Evolutionary conservation across 2,113 vertebrate species (phyloP).

Genomic region (Brachypteracias leptosomus): DNA sequence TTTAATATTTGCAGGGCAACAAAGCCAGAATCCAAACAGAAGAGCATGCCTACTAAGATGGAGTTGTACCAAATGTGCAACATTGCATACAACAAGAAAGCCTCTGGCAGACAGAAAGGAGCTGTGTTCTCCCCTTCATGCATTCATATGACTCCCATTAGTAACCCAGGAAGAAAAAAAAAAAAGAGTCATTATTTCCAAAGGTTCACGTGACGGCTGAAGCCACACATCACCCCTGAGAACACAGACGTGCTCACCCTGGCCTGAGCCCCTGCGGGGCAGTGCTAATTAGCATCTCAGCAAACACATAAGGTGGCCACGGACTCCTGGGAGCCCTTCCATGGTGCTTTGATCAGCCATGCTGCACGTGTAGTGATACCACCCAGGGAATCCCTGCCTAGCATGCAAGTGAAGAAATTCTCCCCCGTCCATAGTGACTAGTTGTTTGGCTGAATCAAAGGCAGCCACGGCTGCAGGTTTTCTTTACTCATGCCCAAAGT

Average conservation of each 20-base stretch:
- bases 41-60: not conserved
- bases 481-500: not conserved
- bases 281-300: not conserved
- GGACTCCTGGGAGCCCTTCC: not conserved
- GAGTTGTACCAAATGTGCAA: not conserved
- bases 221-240: conserved; percentile 14
- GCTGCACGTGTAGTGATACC: not conserved
- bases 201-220: not conserved
- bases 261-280: not conserved
- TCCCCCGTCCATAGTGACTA: not conserved
- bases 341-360: not conserved
- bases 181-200: not conserved
- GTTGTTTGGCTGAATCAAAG: not conserved
- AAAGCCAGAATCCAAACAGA: not conserved
- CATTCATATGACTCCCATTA: not conserved
- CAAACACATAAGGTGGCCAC: not conserved
- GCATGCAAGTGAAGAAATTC: not conserved
- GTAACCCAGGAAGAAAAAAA: not conserved
- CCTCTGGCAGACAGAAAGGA: not conserved
- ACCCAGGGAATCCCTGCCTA: not conserved
- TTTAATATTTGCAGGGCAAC: not conserved
- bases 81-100: not conserved
- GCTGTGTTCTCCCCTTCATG: not conserved
- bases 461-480: not conserved
- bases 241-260: not conserved